A percentile compares a stretch with the other conserved stretches of the same genome.
These are phyloP conservation scores for Taxidea taxus DNA, from an alignment of 2,113 vertebrate species.

Conservation along the genomic window DNA sequence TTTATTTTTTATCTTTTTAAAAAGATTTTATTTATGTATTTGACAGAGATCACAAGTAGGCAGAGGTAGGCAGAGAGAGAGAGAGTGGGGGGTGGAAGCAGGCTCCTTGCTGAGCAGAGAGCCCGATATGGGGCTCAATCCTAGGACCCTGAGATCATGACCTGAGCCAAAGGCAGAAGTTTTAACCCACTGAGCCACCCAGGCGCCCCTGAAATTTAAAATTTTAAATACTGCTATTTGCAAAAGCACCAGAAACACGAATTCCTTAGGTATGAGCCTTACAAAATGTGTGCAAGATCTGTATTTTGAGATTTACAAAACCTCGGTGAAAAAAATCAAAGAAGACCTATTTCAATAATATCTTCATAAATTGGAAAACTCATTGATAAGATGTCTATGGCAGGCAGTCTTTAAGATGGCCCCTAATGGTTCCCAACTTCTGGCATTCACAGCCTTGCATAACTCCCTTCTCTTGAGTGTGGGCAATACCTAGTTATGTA, in stretches of 20 bases:
- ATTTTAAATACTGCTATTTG: not conserved
- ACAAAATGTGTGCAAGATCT: not conserved
- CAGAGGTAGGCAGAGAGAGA: too few relatives aligned
- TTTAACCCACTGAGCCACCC: too few relatives aligned
- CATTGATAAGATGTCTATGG: not conserved
- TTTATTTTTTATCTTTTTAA: too few relatives aligned
- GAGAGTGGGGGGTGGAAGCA: too few relatives aligned
- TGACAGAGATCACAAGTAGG: too few relatives aligned
- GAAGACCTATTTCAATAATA: not conserved
- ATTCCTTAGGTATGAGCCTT: not conserved
- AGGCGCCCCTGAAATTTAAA: not conserved
- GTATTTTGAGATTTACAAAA: not conserved
- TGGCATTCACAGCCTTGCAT: not conserved
- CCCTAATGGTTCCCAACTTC: not conserved
- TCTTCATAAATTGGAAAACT: not conserved
- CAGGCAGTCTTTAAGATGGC: not conserved
- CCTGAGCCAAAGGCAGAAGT: too few relatives aligned
- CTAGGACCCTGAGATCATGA: too few relatives aligned
- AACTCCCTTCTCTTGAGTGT: not conserved
- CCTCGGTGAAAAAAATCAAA: conserved; percentile 1
- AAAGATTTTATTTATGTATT: too few relatives aligned
- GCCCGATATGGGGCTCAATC: too few relatives aligned
- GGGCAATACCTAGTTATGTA: not conserved
- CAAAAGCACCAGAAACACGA: not conserved
- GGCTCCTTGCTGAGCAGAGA: too few relatives aligned